Evolutionary conservation across 2,113 vertebrate genomes (phyloP), one percentile per base, ranked within the genome.

Genomic region (Aegotheles bennettii): DNA sequence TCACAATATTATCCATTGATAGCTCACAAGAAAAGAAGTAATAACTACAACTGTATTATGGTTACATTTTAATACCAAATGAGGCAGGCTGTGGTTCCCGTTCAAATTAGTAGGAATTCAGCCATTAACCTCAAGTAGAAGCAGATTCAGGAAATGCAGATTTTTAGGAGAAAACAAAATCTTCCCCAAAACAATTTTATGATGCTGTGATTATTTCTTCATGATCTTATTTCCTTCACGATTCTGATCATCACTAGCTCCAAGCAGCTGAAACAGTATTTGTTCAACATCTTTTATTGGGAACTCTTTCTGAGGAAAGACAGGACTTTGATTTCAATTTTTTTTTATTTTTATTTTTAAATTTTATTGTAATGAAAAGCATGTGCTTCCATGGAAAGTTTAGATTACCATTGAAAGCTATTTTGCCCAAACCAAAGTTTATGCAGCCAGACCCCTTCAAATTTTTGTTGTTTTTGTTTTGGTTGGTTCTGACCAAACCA

Each of bases 361-460:
- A 75, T 87, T 90, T 93, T 50, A 68, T 54, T 75, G 35, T 17
- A 87, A n/a, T 75, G 69, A 87, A 91, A 94, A 94, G n/a, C 47
- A 53, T 6, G 31, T 26, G 16, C 28, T 89, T 74, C 42, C 31
- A 35, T 3, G 2, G 29, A 75, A 96, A 87, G 47, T 67, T 78
- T 38, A 38, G 21, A 64, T 35, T 82, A 65, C 25, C 28, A 56
- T 13, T 70, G 36, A 59, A 54, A 78, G 29, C 14, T 79, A 13
- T 69, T 92, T 64, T 71, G 26, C 26, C 15, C 21, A 74, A 80
- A 63, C 7, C 11, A 36, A 3, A 0, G 35, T 47, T 65, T 91
- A 89, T 87, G 36, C 8, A 54, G 35, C 8, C 11, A 84, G 26
- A 82, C 2, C 1, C 40, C 23, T 51, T 53, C 75, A 51, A 57